Percentiles rank a stretch among this genome's conserved stretches.
These are phyloP conservation scores for Plebejus anna DNA, from an alignment of 2,888 invertebrate species.

Conservation along the genomic window DNA sequence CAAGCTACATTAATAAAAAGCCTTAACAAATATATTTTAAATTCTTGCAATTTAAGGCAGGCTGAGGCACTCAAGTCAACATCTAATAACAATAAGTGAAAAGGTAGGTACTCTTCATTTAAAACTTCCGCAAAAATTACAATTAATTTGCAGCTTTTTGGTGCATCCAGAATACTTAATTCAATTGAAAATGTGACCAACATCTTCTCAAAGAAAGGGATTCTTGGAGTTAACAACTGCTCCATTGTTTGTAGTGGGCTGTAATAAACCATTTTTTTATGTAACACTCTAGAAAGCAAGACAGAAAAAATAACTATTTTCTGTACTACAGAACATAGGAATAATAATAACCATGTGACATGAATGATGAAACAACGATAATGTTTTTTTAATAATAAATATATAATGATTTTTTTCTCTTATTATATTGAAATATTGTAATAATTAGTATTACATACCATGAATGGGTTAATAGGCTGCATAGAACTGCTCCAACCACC, in stretches of 20 bases:
- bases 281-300: no score
- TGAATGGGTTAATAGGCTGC: conserved; percentile 66
- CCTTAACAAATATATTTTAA: conserved; percentile 44
- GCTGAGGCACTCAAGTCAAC: conserved; percentile 63
- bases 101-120: conserved; percentile 22
- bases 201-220: conserved; percentile 66
- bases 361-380: no score
- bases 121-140: conserved; percentile 41
- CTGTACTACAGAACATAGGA: no score
- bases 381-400: no score
- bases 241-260: conserved; percentile 63
- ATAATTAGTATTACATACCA: conserved; percentile 51
- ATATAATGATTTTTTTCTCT: no score
- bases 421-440: background rate
- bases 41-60: conserved; percentile 57
- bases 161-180: conserved; percentile 67
- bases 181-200: conserved; percentile 44
- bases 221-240: conserved; percentile 68
- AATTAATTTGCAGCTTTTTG: conserved; percentile 66
- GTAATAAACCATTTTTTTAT: conserved; percentile 42
- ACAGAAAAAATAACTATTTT: no score
- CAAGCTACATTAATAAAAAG: conserved; percentile 41
- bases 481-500: conserved; percentile 63
- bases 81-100: conserved; percentile 46
- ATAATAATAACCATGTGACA: no score